phyloP scores from a whole-genome alignment of 2,888 invertebrate species.

The Teleiodes luculella region DNA sequence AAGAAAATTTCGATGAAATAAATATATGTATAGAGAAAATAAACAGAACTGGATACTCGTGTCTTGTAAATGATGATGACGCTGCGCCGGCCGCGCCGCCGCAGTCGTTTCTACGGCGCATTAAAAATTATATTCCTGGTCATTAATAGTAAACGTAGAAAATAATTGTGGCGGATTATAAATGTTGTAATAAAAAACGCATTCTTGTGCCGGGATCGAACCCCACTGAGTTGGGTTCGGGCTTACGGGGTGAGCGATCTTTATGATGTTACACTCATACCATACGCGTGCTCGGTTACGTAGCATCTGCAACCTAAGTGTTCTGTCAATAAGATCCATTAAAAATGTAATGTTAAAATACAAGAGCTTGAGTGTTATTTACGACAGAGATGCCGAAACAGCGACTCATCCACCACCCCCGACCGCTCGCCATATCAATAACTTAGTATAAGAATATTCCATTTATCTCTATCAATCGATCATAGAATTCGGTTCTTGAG shows the following conservation, averaged over 20 bases:
- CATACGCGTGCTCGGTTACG: no score
- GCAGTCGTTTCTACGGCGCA: slow-evolving; percentile 36
- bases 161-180: slow-evolving; percentile 61
- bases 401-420: slow-evolving; percentile 59
- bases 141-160: slow-evolving; percentile 65
- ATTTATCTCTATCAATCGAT: slow-evolving; percentile 48
- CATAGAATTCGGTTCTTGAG: slow-evolving; percentile 28
- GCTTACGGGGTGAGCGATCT: slow-evolving; percentile 43
- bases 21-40: neutral
- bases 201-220: slow-evolving; percentile 54
- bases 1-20: no score
- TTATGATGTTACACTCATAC: slow-evolving; percentile 32
- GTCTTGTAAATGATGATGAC: neutral
- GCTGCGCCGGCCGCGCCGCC: no score
- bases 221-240: slow-evolving; percentile 51
- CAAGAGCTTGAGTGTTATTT: no score
- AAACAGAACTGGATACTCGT: neutral
- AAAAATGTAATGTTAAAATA: no score
- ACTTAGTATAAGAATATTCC: slow-evolving; percentile 42
- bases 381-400: slow-evolving; percentile 20
- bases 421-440: slow-evolving; percentile 50
- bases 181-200: slow-evolving; percentile 59
- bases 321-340: no score
- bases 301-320: no score
- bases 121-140: slow-evolving; percentile 57